phyloP scores from a whole-genome alignment of 1,140 invertebrate species.

The Drosophila truncata region DNA sequence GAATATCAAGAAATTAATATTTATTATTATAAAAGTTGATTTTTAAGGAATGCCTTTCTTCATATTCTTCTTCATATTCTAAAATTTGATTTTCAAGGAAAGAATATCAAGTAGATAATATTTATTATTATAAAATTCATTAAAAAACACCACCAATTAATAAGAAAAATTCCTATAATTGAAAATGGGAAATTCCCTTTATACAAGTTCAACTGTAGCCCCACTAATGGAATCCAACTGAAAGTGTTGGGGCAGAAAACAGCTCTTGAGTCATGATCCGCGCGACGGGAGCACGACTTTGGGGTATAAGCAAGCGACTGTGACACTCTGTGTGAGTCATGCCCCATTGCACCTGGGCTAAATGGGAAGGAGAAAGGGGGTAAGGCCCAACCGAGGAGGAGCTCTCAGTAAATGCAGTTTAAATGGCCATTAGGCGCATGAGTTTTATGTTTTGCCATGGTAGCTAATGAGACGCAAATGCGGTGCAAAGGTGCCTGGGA shows the following conservation, averaged over 20 bases:
- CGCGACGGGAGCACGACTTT: conserved; percentile 36
- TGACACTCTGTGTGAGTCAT: conserved; percentile 69
- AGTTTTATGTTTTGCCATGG: conserved; percentile 55
- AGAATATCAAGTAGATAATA: not conserved
- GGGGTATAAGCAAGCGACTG: conserved; percentile 54
- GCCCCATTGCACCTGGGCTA: conserved; percentile 57
- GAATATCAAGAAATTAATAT: not conserved
- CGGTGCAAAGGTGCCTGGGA: conserved; percentile 43
- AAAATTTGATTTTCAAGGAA: too few relatives aligned
- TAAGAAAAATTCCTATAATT: not conserved
- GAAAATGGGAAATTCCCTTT: not conserved
- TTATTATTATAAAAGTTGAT: not conserved
- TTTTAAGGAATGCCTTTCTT: too few relatives aligned
- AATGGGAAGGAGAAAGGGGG: not conserved
- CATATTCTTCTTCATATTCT: too few relatives aligned
- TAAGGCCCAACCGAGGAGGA: conserved; percentile 8
- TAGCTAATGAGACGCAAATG: conserved; percentile 38
- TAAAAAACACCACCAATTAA: not conserved
- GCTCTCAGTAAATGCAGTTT: conserved; percentile 60
- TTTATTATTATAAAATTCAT: not conserved
- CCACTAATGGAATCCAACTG: conserved; percentile 32
- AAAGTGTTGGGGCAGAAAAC: conserved; percentile 44
- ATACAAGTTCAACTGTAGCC: conserved; percentile 11
- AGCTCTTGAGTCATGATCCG: conserved; percentile 62
- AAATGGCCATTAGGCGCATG: conserved; percentile 69